phyloP scores from a whole-genome alignment of 2,113 vertebrate genomes.

The Proteles cristata region DNA sequence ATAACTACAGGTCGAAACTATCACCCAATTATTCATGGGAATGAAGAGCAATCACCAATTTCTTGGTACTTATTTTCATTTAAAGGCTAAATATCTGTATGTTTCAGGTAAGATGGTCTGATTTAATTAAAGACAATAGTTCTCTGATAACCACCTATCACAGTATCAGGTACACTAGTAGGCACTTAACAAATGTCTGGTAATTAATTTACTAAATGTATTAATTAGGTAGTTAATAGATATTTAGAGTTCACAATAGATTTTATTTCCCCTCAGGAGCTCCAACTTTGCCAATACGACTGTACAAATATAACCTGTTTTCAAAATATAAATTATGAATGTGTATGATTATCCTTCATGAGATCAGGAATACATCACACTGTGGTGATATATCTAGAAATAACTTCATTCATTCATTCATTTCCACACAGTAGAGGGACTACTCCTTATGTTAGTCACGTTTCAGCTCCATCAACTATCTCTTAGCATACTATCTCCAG shows the following conservation, averaged over 20 bases:
- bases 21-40: not conserved
- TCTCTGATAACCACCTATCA: not conserved
- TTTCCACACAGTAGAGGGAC: not conserved
- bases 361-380: not conserved
- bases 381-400: not conserved
- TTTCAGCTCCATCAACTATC: not conserved
- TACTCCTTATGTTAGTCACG: not conserved
- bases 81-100: slow-evolving; percentile 7
- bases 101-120: not conserved
- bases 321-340: not conserved
- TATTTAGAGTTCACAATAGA: not conserved
- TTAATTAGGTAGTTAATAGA: slow-evolving; percentile 7
- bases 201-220: not conserved
- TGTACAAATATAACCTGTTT: not conserved
- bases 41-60: not conserved
- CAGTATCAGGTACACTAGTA: not conserved
- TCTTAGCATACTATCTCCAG: not conserved
- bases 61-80: slow-evolving; percentile 37
- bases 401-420: not conserved
- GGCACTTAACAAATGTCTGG: not conserved
- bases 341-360: not conserved
- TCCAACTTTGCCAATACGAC: not conserved
- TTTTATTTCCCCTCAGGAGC: not conserved
- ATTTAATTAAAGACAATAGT: not conserved
- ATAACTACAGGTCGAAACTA: slow-evolving; percentile 35